Conservation (phyloP, 2,888 invertebrate species). For the Bellardia bayeri region DNA sequence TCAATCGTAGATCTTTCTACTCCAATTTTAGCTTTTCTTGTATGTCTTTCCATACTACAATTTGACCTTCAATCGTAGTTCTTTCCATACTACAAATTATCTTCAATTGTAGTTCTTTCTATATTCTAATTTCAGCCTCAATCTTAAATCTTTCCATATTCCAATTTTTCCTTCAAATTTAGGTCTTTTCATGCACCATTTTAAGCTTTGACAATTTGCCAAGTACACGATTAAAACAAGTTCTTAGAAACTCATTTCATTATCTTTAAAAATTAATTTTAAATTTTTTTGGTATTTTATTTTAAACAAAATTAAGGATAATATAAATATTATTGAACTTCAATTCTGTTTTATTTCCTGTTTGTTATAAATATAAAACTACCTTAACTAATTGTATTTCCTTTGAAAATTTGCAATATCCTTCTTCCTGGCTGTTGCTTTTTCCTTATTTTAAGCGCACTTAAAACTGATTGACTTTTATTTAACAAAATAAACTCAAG, state of each 20-base stretch:
- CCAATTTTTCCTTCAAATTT: too few relatives aligned
- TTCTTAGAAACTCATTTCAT: neutral
- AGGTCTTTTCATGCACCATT: too few relatives aligned
- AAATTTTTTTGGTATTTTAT: neutral
- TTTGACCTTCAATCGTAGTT: too few relatives aligned
- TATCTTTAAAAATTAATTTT: neutral
- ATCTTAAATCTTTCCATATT: too few relatives aligned
- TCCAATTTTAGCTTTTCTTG: too few relatives aligned
- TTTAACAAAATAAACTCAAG: neutral
- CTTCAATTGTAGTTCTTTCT: too few relatives aligned
- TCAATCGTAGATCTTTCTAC: too few relatives aligned
- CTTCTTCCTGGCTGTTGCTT: neutral
- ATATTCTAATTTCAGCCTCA: too few relatives aligned
- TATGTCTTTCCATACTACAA: too few relatives aligned
- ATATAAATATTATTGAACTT: neutral
- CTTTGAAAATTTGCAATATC: neutral
- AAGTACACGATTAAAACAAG: too few relatives aligned
- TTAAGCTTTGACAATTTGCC: too few relatives aligned
- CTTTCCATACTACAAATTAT: too few relatives aligned
- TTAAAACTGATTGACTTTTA: neutral
- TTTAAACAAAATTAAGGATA: neutral
- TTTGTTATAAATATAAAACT: neutral
- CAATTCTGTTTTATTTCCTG: neutral
- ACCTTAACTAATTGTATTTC: neutral
- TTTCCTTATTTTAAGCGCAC: neutral